These are phyloP conservation scores for Anhinga anhinga DNA, from an alignment of 2,113 vertebrate species.

Conservation along the genomic window DNA sequence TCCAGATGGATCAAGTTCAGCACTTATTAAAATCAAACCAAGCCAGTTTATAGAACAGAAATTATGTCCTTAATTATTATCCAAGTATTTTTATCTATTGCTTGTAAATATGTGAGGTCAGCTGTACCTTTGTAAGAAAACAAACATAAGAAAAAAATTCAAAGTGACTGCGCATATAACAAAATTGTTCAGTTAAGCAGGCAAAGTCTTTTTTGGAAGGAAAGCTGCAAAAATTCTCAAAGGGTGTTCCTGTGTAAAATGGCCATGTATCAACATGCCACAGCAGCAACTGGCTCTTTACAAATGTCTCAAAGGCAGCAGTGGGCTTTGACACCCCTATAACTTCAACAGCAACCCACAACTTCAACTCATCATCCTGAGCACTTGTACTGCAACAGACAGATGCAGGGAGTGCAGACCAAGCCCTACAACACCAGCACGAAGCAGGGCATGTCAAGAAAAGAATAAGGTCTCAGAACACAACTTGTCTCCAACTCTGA, in stretches of 20 bases:
- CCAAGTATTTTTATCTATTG: not conserved
- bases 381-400: not conserved
- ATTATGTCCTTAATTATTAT: not conserved
- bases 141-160: not conserved
- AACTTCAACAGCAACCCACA: not conserved
- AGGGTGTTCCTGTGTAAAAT: not conserved
- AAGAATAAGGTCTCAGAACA: rapidly evolving
- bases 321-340: not conserved
- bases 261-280: not conserved
- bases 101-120: not conserved
- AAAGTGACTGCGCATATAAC: not conserved
- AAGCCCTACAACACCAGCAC: not conserved
- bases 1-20: not conserved
- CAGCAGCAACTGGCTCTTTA: not conserved
- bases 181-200: not conserved
- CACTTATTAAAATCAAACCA: not conserved
- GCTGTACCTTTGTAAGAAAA: not conserved
- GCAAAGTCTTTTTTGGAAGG: not conserved
- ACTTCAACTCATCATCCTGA: not conserved
- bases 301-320: not conserved
- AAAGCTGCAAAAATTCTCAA: not conserved
- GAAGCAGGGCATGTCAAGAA: not conserved
- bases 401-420: not conserved
- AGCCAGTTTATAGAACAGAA: not conserved
- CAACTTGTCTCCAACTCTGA: not conserved